A percentile compares a stretch with the other conserved stretches of the same genome.
Conservation (phyloP, 92 coral and sea anemone genomes). For the Anthopleura xanthogrammica region DNA sequence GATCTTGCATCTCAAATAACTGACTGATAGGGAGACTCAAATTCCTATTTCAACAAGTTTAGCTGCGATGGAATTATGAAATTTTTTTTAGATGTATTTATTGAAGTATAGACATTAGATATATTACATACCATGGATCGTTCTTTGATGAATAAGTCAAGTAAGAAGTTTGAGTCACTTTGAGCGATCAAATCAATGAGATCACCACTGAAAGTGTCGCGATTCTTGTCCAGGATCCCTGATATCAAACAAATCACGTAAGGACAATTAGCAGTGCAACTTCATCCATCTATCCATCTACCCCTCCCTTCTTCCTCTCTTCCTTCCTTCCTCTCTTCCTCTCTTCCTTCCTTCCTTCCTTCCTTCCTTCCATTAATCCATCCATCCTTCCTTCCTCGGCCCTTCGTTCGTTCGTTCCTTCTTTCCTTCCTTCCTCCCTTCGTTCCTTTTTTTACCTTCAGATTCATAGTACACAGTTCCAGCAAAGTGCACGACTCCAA, state of each 20-base stretch:
- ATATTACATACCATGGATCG: conserved; percentile 73
- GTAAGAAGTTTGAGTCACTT: conserved; percentile 73
- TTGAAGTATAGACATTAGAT: too few species aligned
- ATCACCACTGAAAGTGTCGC: conserved; percentile 93
- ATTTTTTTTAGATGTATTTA: too few species aligned
- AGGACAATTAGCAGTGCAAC: background rate
- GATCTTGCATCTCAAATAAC: too few species aligned
- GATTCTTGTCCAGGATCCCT: conserved; percentile 92
- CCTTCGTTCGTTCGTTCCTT: background rate
- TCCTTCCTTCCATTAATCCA: too few species aligned
- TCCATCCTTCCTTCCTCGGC: background rate
- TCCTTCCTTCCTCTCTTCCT: too few species aligned
- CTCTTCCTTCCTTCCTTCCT: too few species aligned
- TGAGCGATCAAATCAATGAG: conserved; percentile 77
- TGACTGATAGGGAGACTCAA: too few species aligned
- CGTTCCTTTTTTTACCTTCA: conserved; percentile 44
- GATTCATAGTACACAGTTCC: conserved; percentile 91
- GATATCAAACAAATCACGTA: background rate
- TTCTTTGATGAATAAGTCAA: conserved; percentile 61
- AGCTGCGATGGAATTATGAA: too few species aligned
- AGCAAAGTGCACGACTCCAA: conserved; percentile 97
- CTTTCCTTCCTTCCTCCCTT: background rate
- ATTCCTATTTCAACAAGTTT: too few species aligned
- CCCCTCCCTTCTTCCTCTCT: too few species aligned
- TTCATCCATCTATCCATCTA: too few species aligned